phyloP scores from a whole-genome alignment of 2,888 invertebrate genomes.

The Epinotia demarniana region DNA sequence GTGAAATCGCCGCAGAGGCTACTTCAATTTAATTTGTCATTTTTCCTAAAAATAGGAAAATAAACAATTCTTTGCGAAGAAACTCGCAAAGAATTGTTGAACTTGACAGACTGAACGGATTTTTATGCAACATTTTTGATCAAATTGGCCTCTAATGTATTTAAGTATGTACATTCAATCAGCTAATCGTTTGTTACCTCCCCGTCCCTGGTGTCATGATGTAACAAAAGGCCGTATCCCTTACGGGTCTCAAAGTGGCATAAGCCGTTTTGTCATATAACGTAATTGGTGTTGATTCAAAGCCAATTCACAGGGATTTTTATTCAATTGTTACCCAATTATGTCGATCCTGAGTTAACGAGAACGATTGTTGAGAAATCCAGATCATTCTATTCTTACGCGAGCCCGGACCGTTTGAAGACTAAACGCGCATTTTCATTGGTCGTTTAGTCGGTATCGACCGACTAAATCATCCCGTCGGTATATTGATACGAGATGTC shows the following conservation, averaged over 20 bases:
- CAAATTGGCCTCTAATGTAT: background rate
- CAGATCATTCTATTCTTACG: background rate
- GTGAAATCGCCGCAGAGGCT: no score
- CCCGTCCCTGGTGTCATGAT: background rate
- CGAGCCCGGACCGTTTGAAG: background rate
- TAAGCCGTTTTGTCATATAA: background rate
- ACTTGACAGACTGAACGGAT: background rate
- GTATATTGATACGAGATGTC: no score
- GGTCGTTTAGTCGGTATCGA: no score
- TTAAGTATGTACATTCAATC: background rate
- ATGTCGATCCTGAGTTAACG: conserved; percentile 12
- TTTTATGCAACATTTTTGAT: background rate
- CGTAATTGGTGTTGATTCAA: conserved; percentile 9
- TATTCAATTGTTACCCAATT: conserved; percentile 29
- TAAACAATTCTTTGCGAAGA: no score
- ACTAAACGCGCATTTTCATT: background rate
- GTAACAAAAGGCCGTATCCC: background rate
- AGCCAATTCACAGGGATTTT: conserved; percentile 26
- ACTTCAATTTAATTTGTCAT: no score
- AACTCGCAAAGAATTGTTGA: no score
- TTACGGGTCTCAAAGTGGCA: background rate
- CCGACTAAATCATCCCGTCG: no score
- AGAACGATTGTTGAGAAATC: conserved; percentile 22
- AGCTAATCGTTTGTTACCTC: conserved; percentile 10
- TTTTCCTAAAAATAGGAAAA: no score